These are phyloP conservation scores for Heliocidaris erythrogramma DNA, from an alignment of 35 echinoderm and acorn worm species.

Conservation along the genomic window DNA sequence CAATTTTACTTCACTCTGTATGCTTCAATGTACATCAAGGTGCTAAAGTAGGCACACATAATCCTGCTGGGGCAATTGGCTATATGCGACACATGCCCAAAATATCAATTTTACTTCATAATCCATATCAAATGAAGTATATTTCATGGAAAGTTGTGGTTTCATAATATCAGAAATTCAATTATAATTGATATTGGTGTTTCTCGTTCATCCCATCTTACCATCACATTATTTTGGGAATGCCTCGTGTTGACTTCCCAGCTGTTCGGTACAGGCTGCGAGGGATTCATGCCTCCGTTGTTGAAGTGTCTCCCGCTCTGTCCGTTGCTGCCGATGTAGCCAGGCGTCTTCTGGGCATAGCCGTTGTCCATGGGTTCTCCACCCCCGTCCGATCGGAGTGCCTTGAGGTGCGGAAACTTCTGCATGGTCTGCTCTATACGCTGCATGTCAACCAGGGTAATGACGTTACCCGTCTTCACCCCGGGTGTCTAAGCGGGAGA, in stretches of 20 bases:
- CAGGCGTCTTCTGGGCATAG: not conserved
- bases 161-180: too few relatives aligned
- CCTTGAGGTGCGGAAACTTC: conserved; percentile 15
- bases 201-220: not conserved
- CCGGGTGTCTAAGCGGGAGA: not conserved
- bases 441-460: conserved; percentile 43
- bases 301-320: conserved; percentile 12
- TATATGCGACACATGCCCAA: too few relatives aligned
- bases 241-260: conserved; percentile 18
- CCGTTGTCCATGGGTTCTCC: conserved; percentile 10
- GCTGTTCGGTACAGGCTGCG: not conserved
- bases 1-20: too few relatives aligned
- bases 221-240: not conserved
- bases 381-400: not conserved
- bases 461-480: conserved; percentile 23
- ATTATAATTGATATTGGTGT: too few relatives aligned
- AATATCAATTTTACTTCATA: too few relatives aligned
- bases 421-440: conserved; percentile 23
- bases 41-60: too few relatives aligned
- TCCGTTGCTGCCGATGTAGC: not conserved
- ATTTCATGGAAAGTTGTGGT: too few relatives aligned
- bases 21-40: too few relatives aligned
- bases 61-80: too few relatives aligned
- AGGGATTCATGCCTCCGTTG: not conserved
- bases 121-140: too few relatives aligned